Conservation (phyloP, 1,140 invertebrate species). For the Solenopsis fugax region DNA sequence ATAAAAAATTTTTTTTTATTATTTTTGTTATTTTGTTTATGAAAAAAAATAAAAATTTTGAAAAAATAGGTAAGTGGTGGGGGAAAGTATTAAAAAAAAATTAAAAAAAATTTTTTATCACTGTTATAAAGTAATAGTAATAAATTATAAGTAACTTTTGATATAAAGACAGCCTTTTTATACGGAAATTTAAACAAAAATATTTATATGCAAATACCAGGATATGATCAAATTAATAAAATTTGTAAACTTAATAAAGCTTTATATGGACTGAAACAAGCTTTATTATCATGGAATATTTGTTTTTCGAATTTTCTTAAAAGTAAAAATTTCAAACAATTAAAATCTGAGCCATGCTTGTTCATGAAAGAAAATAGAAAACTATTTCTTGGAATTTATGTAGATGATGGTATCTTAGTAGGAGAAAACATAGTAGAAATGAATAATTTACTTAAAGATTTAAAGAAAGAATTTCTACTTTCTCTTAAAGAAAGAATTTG, state of each 20-base stretch:
- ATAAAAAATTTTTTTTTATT: no score
- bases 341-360: background rate
- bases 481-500: no score
- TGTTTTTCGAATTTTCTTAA: background rate
- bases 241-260: background rate
- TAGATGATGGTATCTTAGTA: background rate
- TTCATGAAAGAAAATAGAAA: background rate
- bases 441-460: background rate
- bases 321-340: background rate
- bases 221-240: background rate
- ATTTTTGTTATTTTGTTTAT: no score
- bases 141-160: background rate
- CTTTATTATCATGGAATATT: background rate
- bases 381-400: background rate
- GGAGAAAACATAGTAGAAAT: background rate
- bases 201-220: background rate
- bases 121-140: no score
- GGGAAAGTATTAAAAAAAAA: no score
- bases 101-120: no score
- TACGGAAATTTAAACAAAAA: background rate
- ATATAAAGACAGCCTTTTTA: background rate
- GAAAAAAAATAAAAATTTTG: no score
- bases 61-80: no score
- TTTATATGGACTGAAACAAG: constrained; percentile 7
- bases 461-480: background rate